Evolutionary conservation across 2,113 vertebrate species (phyloP), one percentile per base, ranked within the genome.

Genomic region (Holacanthus passer): DNA sequence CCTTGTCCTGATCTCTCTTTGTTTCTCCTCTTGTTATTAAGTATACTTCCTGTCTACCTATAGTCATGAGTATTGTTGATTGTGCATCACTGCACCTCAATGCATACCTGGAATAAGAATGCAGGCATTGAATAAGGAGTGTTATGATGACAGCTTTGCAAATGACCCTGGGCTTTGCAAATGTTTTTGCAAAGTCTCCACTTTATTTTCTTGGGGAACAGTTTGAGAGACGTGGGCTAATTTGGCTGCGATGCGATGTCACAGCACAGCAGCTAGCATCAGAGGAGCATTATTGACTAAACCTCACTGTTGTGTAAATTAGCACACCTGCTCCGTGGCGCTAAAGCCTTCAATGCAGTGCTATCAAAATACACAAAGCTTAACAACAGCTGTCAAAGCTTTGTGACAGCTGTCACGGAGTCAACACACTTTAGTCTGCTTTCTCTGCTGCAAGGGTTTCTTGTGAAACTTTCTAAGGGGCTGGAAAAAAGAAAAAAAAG

Each of bases 321-420:
- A 88, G 75, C 82, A 78, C 89, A 93, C 91, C 88, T 92, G 87
- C 81, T 90, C 66, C 3, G 35, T 31, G 64, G 60, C 32, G 16
- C 66, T 32, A 67, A 80, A 82, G 79, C 79, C 83, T 82, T 85
- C 67, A 65, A 32, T 68, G 66, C 50, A 32, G 72, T 24, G 7
- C 81, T 64, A 70, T 89, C 78, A 82, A 81, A 91, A 88, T 32
- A 84, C 70, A 83, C 79, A 77, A 64, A 86, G 87, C 90, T 88
- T 87, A 91, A 86, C 91, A 86, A 71, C 90, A 83, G 87, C 88
- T 92, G 88, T 83, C 79, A 87, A 55, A 63, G 67, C 81, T 84
- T 62, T 8, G 19, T 79, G 89, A 88, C 86, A 88, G 87, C 86
- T 91, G 85, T 81, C 83, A 77, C 6, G 3, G 52, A 89, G 83